These are phyloP conservation scores for Euphydryas editha DNA, from an alignment of 2,888 invertebrate genomes.

Conservation along the genomic window DNA sequence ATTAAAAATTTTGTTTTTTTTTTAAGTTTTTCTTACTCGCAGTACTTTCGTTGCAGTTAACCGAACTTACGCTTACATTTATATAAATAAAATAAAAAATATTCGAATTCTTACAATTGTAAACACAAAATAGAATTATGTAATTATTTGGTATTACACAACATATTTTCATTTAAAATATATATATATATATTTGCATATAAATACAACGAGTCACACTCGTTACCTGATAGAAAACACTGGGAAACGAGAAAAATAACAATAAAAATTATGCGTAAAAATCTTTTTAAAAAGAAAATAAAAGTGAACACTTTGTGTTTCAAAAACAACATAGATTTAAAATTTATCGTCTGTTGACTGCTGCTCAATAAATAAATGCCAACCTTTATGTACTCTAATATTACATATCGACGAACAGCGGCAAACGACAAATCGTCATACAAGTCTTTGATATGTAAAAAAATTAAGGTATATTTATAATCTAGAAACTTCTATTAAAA, in stretches of 20 bases:
- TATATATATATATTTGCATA: conserved; percentile 45
- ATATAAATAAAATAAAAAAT: conserved; percentile 60
- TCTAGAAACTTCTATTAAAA: conserved; percentile 58
- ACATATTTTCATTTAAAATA: conserved; percentile 62
- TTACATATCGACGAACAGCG: conserved; percentile 58
- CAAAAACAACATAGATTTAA: conserved; percentile 54
- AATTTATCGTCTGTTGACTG: conserved; percentile 68
- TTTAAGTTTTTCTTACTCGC: conserved; percentile 46
- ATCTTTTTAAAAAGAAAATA: conserved; percentile 51
- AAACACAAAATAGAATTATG: conserved; percentile 71
- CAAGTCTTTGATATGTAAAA: conserved; percentile 72
- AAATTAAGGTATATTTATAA: conserved; percentile 49
- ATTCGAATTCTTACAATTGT: conserved; percentile 72
- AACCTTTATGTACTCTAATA: conserved; percentile 56
- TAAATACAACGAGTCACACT: conserved; percentile 74
- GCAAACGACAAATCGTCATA: conserved; percentile 46
- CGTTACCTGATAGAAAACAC: conserved; percentile 61
- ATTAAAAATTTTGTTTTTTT: conserved; percentile 19
- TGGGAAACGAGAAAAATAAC: conserved; percentile 59
- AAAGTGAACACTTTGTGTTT: conserved; percentile 76
- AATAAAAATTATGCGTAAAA: conserved; percentile 65
- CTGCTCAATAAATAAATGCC: conserved; percentile 57
- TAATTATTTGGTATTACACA: conserved; percentile 81
- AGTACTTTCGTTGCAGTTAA: conserved; percentile 63
- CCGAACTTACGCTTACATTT: conserved; percentile 59